Percentiles rank a stretch among this genome's conserved stretches.
phyloP scores from a whole-genome alignment of 2,888 invertebrate genomes.

The Miltochrista miniata region DNA sequence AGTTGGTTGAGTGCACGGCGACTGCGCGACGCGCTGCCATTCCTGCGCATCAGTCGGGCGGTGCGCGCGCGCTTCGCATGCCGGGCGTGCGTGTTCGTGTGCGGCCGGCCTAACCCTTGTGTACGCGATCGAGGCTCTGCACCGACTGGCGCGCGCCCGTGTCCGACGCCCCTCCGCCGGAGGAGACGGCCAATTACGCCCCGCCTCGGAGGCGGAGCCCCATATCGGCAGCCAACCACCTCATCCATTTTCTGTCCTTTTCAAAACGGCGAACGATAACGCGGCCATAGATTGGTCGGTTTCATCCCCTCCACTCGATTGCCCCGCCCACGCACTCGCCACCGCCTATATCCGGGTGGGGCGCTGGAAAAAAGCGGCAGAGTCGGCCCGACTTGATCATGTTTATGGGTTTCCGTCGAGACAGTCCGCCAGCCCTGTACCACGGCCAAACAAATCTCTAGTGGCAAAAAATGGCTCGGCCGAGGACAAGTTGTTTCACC shows the following conservation, averaged over 20 bases:
- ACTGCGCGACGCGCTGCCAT: conserved; percentile 78
- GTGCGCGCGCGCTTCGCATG: conserved; percentile 74
- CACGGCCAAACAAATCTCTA: conserved; percentile 79
- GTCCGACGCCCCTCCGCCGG: conserved; percentile 77
- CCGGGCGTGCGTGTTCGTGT: conserved; percentile 55
- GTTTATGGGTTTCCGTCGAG: conserved; percentile 82
- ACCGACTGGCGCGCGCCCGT: conserved; percentile 79
- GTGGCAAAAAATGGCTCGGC: conserved; percentile 79
- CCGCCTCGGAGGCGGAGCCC: conserved; percentile 66
- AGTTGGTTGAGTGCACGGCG: conserved; percentile 74
- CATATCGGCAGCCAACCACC: conserved; percentile 58
- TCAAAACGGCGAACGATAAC: conserved; percentile 51
- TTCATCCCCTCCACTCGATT: conserved; percentile 54
- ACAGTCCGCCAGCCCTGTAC: conserved; percentile 74
- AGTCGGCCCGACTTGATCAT: conserved; percentile 74
- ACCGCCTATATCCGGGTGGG: conserved; percentile 66
- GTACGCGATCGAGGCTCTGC: conserved; percentile 71
- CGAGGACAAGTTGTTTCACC: conserved; percentile 80
- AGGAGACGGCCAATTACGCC: conserved; percentile 69
- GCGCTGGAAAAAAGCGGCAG: conserved; percentile 76
- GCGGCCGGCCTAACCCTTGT: conserved; percentile 69
- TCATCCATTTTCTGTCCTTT: conserved; percentile 64
- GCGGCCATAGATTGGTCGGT: conserved; percentile 55
- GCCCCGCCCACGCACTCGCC: conserved; percentile 47
- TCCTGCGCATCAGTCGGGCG: conserved; percentile 73